Evolutionary conservation across 2,888 invertebrate genomes (phyloP).

Genomic region (Drosophila crucigera): DNA sequence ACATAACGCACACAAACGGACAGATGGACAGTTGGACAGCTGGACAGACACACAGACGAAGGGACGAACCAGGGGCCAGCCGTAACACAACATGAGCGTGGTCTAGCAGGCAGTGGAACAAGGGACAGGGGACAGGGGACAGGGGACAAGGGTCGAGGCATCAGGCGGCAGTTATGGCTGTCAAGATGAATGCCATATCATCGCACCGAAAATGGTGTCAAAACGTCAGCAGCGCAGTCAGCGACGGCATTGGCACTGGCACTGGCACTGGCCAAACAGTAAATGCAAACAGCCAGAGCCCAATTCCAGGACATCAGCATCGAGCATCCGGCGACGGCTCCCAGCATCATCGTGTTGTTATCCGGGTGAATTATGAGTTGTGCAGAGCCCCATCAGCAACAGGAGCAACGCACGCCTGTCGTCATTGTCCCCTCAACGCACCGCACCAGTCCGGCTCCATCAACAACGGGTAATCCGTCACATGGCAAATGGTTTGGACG

Average conservation of each 20-base stretch:
- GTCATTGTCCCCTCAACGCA: constrained; percentile 25
- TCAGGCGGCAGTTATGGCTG: constrained; percentile 79
- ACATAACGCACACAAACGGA: constrained; percentile 48
- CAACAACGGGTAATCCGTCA: constrained; percentile 58
- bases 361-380: constrained; percentile 77
- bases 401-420: constrained; percentile 48
- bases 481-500: constrained; percentile 33
- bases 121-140: constrained; percentile 8
- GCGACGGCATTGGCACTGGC: constrained; percentile 30
- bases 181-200: constrained; percentile 83
- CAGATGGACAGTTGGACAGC: constrained; percentile 16
- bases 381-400: constrained; percentile 55
- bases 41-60: constrained; percentile 41
- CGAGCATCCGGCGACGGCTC: neutral
- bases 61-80: neutral
- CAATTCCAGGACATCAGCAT: constrained; percentile 10
- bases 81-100: neutral
- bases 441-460: constrained; percentile 16
- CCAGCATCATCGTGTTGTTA: constrained; percentile 53
- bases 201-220: constrained; percentile 80
- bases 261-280: constrained; percentile 44
- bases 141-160: constrained; percentile 32
- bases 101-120: constrained; percentile 8
- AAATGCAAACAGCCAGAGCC: constrained; percentile 48
- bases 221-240: constrained; percentile 68